Evolutionary conservation across 1,140 invertebrate species (phyloP).

Genomic region (Aphis gossypii): DNA sequence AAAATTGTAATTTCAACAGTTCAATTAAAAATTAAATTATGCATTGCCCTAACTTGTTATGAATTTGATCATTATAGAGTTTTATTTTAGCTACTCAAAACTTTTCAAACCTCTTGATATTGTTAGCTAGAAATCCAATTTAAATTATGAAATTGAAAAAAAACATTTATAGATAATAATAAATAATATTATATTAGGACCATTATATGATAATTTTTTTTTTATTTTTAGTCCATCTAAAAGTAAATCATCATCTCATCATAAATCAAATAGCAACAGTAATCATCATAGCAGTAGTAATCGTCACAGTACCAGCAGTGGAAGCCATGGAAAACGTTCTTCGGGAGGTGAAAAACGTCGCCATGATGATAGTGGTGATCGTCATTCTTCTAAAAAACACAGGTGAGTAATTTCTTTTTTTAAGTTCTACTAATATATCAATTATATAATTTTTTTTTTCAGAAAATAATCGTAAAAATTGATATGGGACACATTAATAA

Average conservation of each 20-base stretch:
- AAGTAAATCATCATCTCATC: constrained; percentile 49
- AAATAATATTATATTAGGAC: neutral
- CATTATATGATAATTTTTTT: neutral
- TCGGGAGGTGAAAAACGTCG: constrained; percentile 45
- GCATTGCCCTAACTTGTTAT: too few relatives aligned
- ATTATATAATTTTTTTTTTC: neutral
- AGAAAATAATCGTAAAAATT: constrained; percentile 21
- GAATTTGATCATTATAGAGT: too few relatives aligned
- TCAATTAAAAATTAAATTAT: too few relatives aligned
- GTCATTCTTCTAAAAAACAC: constrained; percentile 51
- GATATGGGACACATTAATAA: neutral
- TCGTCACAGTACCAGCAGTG: constrained; percentile 10
- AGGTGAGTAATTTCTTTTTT: neutral
- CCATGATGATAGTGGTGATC: constrained; percentile 45
- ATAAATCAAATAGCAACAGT: constrained; percentile 34
- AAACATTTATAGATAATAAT: neutral
- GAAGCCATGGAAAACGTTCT: constrained; percentile 5
- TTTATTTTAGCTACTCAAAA: too few relatives aligned
- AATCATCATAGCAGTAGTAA: constrained; percentile 45
- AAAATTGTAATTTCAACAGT: too few relatives aligned
- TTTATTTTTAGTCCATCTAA: constrained; percentile 45
- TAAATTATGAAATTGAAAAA: neutral
- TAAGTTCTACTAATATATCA: neutral
- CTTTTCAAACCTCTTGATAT: neutral
- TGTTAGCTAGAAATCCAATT: neutral